Evolutionary conservation across 2,888 invertebrate species (phyloP), one percentile per base, ranked within the genome.

Genomic region (Cephus spinipes): DNA sequence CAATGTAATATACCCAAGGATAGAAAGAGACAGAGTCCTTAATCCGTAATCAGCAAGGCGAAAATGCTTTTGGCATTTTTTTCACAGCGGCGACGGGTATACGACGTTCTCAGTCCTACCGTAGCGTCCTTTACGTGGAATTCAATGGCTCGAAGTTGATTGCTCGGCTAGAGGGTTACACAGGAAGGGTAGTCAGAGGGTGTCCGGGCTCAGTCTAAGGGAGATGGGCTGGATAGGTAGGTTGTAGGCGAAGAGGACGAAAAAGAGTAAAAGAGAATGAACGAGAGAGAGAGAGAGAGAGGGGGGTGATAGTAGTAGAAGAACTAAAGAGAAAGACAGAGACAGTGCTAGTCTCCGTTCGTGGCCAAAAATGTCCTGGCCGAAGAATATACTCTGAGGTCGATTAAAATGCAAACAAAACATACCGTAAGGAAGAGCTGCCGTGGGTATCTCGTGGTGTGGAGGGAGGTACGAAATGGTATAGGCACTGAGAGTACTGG

Each of bases 341-440:
- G 15, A 40, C 15, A 6, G 40, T 1, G 15, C 15, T 15, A 40
- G 55, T 55, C 55, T 55, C 55, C 23, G 71, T 31, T 33, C 31
- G 71, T 23, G 55, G 77, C 74, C 80, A 74, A 83, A 79, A 82
- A 83, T 77, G 79, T 77, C 73, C 23, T 55, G 23, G 55, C 75
- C 77, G 76, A 73, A 74, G 74, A 79, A 76, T 76, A 73, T 77
- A 76, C 79, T 80, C 81, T 69, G 76, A 76, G 83, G 76, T 83
- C 85, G 85, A 85, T 85, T 85, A 83, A 82, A 85, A 85, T 80
- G 80, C 82, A 83, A 84, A 84, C 81, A 83, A 81, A 84, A 82
- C 55, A 55, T 77, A 77, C 33, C 9, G 78, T 23, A 31, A 55
- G 68, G 33, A 80, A 73, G 34, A 74, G 35, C 55, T 34, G 15